Conservation (phyloP, 1,140 invertebrate species). For the Halesus radiatus region DNA sequence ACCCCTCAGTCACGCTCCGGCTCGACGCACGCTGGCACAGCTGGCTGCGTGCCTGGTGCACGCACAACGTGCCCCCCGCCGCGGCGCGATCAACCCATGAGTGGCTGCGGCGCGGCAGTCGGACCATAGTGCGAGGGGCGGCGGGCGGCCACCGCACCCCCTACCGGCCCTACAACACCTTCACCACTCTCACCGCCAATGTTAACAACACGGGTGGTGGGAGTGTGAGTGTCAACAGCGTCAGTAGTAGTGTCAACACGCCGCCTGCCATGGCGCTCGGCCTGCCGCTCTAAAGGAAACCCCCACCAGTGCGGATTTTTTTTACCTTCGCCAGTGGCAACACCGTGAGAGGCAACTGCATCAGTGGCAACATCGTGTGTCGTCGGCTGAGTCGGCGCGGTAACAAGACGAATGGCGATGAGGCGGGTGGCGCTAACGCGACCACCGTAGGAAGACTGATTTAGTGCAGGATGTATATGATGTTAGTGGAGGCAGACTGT, state of each 20-base stretch:
- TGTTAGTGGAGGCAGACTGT: too few species aligned
- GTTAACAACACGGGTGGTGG: not conserved
- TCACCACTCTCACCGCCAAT: constrained; percentile 31
- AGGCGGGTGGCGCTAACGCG: too few species aligned
- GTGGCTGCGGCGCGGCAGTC: constrained; percentile 59
- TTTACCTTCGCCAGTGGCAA: not conserved
- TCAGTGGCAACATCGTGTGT: too few species aligned
- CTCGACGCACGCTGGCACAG: constrained; percentile 62
- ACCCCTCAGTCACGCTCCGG: constrained; percentile 58
- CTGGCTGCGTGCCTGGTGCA: constrained; percentile 60
- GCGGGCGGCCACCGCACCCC: constrained; percentile 31
- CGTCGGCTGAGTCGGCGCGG: too few species aligned
- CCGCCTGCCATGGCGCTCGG: not conserved
- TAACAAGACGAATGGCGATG: too few species aligned
- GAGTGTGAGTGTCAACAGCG: not conserved
- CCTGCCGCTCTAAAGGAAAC: not conserved
- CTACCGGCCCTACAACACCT: constrained; percentile 45
- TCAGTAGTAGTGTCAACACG: not conserved
- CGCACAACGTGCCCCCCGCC: constrained; percentile 56
- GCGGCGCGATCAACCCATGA: constrained; percentile 58
- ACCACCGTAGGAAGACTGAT: too few species aligned
- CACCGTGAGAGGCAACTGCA: too few species aligned
- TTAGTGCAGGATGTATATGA: too few species aligned
- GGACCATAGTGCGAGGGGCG: constrained; percentile 10
- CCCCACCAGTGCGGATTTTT: not conserved